A percentile compares a stretch with the other conserved stretches of the same genome.
These are phyloP conservation scores for Tenrec ecaudatus DNA, from an alignment of 2,113 vertebrate genomes.

Conservation along the genomic window DNA sequence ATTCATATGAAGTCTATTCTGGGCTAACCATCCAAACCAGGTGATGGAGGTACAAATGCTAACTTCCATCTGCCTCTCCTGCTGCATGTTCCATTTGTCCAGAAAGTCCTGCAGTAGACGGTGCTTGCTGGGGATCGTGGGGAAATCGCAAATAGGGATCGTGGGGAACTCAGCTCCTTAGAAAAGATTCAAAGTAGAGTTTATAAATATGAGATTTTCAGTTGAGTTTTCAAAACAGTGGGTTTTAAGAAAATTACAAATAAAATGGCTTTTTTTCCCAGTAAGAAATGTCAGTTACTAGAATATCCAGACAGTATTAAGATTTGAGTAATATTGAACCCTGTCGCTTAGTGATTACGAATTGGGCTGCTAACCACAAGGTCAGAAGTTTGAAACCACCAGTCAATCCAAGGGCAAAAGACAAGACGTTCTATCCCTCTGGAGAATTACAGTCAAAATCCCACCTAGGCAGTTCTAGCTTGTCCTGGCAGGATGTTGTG, in stretches of 20 bases:
- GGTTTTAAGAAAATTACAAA: conserved; percentile 47
- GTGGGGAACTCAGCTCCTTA: not conserved
- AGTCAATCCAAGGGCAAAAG: too few species aligned
- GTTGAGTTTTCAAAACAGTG: not conserved
- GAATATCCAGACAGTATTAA: not conserved
- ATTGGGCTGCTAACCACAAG: too few species aligned
- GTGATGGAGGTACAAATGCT: conserved; percentile 60
- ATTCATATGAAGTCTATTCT: conserved; percentile 63
- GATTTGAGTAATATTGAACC: not conserved
- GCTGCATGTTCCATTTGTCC: conserved; percentile 35
- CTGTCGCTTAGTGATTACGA: too few species aligned
- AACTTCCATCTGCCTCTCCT: not conserved
- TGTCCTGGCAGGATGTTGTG: too few species aligned
- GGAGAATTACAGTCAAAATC: too few species aligned
- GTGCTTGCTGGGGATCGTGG: not conserved
- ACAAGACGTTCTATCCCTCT: too few species aligned
- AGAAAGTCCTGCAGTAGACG: not conserved
- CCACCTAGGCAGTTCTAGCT: too few species aligned
- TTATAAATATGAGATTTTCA: conserved; percentile 23
- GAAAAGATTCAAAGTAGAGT: not conserved
- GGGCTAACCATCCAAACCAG: conserved; percentile 44
- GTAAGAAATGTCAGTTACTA: not conserved
- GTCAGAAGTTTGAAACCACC: too few species aligned
- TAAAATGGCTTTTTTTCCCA: not conserved
- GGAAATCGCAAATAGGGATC: conserved; percentile 3